Conservation (phyloP, 2,113 vertebrate species). For the Empidonax traillii region DNA sequence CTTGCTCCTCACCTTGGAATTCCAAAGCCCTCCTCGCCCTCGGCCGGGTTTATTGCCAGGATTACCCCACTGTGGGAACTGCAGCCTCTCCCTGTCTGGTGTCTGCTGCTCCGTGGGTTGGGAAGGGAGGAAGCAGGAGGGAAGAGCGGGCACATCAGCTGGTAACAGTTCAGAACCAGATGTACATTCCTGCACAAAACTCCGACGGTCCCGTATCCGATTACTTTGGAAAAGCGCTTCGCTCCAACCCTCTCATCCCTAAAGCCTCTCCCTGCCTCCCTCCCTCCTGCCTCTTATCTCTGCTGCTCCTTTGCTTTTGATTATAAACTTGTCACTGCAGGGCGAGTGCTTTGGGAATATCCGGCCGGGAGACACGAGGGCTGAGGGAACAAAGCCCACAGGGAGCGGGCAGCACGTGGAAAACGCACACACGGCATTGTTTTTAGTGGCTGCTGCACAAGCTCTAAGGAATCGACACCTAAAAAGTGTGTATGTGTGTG, state of each 20-base stretch:
- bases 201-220: neutral
- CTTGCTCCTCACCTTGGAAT: neutral
- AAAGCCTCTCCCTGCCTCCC: neutral
- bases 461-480: neutral
- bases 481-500: neutral
- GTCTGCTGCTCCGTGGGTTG: neutral
- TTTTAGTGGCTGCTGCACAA: neutral
- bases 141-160: conserved; percentile 49
- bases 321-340: neutral
- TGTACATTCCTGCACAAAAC: conserved; percentile 50
- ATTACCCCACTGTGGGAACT: neutral
- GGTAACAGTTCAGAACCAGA: conserved; percentile 64
- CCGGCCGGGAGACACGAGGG: accelerated
- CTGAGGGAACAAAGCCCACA: neutral
- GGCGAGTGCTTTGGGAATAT: neutral
- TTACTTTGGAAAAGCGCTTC: neutral
- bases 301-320: neutral
- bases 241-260: neutral
- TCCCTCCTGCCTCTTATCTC: conserved; percentile 4
- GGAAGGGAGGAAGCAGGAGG: neutral
- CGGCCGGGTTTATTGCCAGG: neutral
- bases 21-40: neutral
- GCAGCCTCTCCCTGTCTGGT: neutral
- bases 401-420: neutral
- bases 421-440: accelerated